Evolutionary conservation across 92 coral and sea anemone genomes (phyloP).

Genomic region (Anthopleura xanthogrammica): DNA sequence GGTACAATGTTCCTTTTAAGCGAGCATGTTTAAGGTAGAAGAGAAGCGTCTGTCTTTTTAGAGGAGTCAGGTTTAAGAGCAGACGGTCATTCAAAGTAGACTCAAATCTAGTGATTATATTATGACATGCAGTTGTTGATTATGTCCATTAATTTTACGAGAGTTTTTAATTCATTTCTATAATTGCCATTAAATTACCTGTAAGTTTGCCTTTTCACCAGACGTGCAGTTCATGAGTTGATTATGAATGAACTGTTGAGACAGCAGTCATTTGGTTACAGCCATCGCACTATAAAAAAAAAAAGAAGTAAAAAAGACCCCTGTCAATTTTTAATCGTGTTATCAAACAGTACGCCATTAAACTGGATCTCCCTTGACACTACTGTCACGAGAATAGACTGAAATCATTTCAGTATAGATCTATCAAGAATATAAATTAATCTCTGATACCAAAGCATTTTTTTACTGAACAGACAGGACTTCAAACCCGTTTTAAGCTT

Average conservation of each 20-base stretch:
- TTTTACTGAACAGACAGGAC: neutral
- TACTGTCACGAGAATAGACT: neutral
- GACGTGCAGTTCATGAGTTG: neutral
- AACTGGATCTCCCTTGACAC: neutral
- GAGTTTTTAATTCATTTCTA: neutral
- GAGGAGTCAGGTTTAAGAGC: neutral
- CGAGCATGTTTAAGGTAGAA: neutral
- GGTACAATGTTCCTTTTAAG: neutral
- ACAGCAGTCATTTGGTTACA: neutral
- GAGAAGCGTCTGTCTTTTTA: neutral
- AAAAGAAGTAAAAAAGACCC: neutral
- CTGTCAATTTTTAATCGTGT: neutral
- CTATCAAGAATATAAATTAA: neutral
- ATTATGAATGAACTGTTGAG: neutral
- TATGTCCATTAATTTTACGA: neutral
- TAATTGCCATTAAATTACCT: neutral
- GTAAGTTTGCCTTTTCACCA: neutral
- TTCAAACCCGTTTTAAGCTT: neutral
- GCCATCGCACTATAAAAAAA: neutral
- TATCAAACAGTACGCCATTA: neutral
- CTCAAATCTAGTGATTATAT: neutral
- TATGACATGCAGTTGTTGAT: neutral
- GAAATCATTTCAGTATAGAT: neutral
- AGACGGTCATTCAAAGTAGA: neutral
- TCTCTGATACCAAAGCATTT: neutral